phyloP scores from a whole-genome alignment of 2,888 invertebrate genomes.

The Seira musarum region DNA sequence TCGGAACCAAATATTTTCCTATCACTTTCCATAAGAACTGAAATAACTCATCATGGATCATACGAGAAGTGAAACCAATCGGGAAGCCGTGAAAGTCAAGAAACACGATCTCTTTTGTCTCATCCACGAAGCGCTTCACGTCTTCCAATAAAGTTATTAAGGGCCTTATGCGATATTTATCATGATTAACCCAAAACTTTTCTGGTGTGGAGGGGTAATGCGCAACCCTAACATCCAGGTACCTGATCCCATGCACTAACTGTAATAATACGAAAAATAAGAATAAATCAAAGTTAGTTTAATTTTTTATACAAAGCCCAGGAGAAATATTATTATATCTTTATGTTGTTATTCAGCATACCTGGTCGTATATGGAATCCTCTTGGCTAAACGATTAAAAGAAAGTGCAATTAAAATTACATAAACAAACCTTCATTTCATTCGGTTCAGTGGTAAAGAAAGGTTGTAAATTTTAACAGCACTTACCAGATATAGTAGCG shows the following conservation, averaged over 20 bases:
- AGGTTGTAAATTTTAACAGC: neutral
- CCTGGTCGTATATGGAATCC: constrained; percentile 85
- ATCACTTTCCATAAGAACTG: constrained; percentile 71
- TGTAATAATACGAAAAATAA: too few relatives aligned
- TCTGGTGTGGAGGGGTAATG: constrained; percentile 75
- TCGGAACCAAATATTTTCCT: constrained; percentile 71
- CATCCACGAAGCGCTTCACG: constrained; percentile 75
- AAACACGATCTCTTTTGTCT: constrained; percentile 81
- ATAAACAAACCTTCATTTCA: neutral
- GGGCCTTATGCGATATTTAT: constrained; percentile 80
- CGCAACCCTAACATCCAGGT: constrained; percentile 85
- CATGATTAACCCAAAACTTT: constrained; percentile 82
- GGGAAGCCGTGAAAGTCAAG: constrained; percentile 89
- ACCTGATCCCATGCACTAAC: constrained; percentile 86
- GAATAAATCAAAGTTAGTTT: too few relatives aligned
- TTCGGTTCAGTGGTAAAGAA: neutral
- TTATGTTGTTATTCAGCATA: too few relatives aligned
- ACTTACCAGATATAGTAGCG: constrained; percentile 64
- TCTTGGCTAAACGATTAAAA: constrained; percentile 81
- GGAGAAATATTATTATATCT: too few relatives aligned
- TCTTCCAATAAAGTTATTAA: constrained; percentile 75
- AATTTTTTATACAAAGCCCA: too few relatives aligned
- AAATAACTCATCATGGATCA: constrained; percentile 72
- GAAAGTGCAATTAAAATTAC: too few relatives aligned
- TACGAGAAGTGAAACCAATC: constrained; percentile 76